Conservation (phyloP, 1,140 invertebrate species). For the Drosophila murphyi region DNA sequence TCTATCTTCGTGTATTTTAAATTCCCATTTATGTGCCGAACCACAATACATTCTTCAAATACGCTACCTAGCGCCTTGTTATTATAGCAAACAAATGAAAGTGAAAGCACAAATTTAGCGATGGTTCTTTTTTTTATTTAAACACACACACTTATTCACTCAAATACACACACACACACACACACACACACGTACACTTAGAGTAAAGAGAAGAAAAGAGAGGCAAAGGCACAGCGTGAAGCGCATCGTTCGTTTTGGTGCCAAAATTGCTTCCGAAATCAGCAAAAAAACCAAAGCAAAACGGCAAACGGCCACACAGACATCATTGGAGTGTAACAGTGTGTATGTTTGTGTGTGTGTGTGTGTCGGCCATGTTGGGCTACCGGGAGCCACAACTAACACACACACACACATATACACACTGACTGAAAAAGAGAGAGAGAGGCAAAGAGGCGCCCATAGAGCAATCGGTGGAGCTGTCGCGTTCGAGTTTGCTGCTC, state of each 20-base stretch:
- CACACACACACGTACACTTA: neutral
- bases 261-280: constrained; percentile 82
- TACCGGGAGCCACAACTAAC: constrained; percentile 55
- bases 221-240: constrained; percentile 38
- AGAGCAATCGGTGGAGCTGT: constrained; percentile 74
- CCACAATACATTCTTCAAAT: constrained; percentile 75
- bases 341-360: constrained; percentile 47
- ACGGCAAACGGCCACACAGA: constrained; percentile 29
- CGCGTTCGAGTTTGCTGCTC: constrained; percentile 84
- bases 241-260: constrained; percentile 72
- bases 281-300: constrained; percentile 61
- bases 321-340: constrained; percentile 21
- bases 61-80: constrained; percentile 73
- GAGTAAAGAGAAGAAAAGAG: constrained; percentile 1
- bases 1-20: constrained; percentile 36
- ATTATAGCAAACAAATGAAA: constrained; percentile 83
- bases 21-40: constrained; percentile 62
- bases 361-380: constrained; percentile 63
- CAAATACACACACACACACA: constrained; percentile 33
- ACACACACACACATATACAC: constrained; percentile 33
- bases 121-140: constrained; percentile 60
- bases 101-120: constrained; percentile 80
- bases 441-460: constrained; percentile 67
- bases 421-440: constrained; percentile 1
- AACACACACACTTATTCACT: constrained; percentile 18